Percentiles rank a stretch among this genome's conserved stretches.
Evolutionary conservation across 2,113 vertebrate genomes (phyloP).

Genomic region (Hemiprocne comata): DNA sequence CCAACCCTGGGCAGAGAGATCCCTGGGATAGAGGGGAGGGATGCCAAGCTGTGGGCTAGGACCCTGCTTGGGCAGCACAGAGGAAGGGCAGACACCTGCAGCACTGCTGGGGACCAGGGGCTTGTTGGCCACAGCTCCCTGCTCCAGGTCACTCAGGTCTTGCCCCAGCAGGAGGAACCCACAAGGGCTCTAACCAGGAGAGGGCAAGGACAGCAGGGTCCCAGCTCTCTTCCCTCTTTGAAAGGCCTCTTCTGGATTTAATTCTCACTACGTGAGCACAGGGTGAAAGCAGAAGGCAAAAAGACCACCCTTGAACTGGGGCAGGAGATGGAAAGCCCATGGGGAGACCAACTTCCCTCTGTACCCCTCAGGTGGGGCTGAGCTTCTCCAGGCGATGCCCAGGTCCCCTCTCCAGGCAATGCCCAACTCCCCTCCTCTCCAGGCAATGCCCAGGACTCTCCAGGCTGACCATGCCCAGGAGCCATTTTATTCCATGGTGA

Average conservation of each 20-base stretch:
- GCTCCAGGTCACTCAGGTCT: not conserved
- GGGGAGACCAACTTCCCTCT: not conserved
- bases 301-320: accelerated
- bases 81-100: not conserved
- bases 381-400: not conserved
- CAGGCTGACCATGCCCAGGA: not conserved
- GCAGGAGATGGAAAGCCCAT: not conserved
- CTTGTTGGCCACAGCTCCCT: not conserved
- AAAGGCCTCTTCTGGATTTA: not conserved
- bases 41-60: not conserved
- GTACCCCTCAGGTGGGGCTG: accelerated
- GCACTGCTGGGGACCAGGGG: not conserved
- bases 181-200: accelerated
- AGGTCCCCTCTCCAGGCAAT: not conserved
- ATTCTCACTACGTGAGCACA: not conserved
- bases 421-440: not conserved
- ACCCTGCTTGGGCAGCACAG: not conserved
- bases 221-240: not conserved
- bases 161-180: not conserved
- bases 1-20: not conserved
- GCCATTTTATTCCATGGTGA: accelerated
- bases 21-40: not conserved
- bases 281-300: not conserved
- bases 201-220: not conserved
- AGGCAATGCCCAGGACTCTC: not conserved